A percentile compares a stretch with the other conserved stretches of the same genome.
These are phyloP conservation scores for Elymnias hypermnestra DNA, from an alignment of 1,140 invertebrate species.

Conservation along the genomic window DNA sequence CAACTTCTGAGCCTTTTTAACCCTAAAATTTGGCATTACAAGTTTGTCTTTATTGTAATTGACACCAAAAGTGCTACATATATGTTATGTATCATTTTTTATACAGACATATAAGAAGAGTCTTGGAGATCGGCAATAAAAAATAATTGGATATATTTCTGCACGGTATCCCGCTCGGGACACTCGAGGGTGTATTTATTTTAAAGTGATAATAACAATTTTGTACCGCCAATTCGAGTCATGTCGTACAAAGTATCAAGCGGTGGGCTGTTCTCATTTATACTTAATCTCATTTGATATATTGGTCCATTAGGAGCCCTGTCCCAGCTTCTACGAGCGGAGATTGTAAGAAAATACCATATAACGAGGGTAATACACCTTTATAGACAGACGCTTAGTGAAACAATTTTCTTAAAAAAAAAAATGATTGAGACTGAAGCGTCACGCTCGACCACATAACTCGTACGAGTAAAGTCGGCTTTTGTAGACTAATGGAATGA, in stretches of 20 bases:
- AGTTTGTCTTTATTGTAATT: no score
- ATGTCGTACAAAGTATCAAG: slow-evolving; percentile 55
- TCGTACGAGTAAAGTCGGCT: no score
- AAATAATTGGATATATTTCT: slow-evolving; percentile 14
- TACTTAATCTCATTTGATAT: slow-evolving; percentile 68
- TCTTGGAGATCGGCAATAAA: slow-evolving; percentile 6
- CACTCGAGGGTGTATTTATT: slow-evolving; percentile 12
- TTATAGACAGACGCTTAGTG: slow-evolving; percentile 38
- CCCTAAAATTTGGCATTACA: no score
- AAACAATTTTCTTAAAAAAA: slow-evolving; percentile 1
- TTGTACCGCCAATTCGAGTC: slow-evolving; percentile 41
- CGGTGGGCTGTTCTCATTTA: slow-evolving; percentile 57
- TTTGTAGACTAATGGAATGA: no score
- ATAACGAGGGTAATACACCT: slow-evolving; percentile 49
- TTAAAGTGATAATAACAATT: slow-evolving; percentile 31
- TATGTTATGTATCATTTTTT: no score
- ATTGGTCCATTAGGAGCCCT: slow-evolving; percentile 61
- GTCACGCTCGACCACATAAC: no score
- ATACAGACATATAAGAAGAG: no score
- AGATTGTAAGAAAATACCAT: slow-evolving; percentile 57
- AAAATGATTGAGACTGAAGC: no score
- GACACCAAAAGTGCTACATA: no score
- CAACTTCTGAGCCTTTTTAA: no score
- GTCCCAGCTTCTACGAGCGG: slow-evolving; percentile 42
- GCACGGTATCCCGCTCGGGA: slow-evolving; percentile 4